Evolutionary conservation across 2,797 vertebrate genomes (phyloP), one percentile per base, ranked within the genome.

Genomic region (Manis javanica): DNA sequence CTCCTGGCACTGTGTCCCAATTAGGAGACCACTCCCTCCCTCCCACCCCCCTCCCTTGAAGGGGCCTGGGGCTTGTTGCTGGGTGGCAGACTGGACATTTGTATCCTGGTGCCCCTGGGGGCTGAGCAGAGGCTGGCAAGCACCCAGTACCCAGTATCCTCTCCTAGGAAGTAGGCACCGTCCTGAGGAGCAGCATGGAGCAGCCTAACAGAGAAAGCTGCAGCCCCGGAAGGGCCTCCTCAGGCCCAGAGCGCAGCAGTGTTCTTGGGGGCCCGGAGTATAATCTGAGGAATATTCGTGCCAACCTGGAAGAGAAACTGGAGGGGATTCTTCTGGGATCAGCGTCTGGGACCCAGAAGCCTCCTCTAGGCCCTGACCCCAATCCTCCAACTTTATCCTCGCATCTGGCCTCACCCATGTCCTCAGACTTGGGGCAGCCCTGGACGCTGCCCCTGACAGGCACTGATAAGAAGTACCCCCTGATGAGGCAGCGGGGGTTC

Each of bases 401-500:
- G 57, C 34, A 72, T 8, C 16, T 23, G 86, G 51, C 46, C 59
- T 66, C 31, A 69, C 77, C 91, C 88, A 23, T 16, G 0, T 2
- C n/a, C 39, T 85, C 49, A 39, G 92, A 96, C 31, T 51, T 71
- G 29, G 93, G 53, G 71, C 89, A 81, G 63, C 68, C 49, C 57
- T 55, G 13, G 63, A 96, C 19, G 90, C 96, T 71, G 69, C 42
- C 85, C 96, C 31, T 78, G 77, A 66, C 59, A 71, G 96, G 97
- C 42, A 72, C 93, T 23, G 88, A 97, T 82, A 98, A 97, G 93
- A 98, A 97, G 86, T 95, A 98, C 85, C 98, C 96, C 0, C 13
- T 95, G 15, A 98, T 97, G 64, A 98, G 98, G 94, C 98, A 98
- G 96, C 98, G 69, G 15, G 98, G 97, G 15, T 96, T 98, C 95